A percentile compares a stretch with the other conserved stretches of the same genome.
phyloP scores from a whole-genome alignment of 2,113 vertebrate species.

The Nipponia nippon region DNA sequence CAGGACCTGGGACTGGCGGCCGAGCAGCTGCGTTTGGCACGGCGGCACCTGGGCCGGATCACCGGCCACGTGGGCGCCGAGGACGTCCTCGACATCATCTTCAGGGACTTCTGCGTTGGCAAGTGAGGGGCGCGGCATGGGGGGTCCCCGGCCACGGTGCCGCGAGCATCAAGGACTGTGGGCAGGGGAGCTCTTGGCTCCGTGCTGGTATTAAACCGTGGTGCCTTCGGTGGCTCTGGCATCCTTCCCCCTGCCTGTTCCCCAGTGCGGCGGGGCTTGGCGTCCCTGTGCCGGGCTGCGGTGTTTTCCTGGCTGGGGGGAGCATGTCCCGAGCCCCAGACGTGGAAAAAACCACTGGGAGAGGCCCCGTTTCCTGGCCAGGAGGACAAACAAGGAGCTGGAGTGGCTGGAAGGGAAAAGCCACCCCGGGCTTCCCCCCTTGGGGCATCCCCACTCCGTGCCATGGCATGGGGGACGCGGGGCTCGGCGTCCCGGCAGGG shows the following conservation, averaged over 20 bases:
- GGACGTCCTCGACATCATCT: constrained; percentile 89
- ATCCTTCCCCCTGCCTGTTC: background rate
- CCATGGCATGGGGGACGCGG: fast-evolving
- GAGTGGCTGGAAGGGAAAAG: background rate
- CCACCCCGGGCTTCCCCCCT: background rate
- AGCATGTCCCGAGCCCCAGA: fast-evolving
- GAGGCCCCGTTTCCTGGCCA: background rate
- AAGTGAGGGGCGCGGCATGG: constrained; percentile 66
- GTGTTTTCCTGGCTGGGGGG: background rate
- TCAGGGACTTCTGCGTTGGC: constrained; percentile 93
- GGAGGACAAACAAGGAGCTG: background rate
- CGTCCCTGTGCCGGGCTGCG: fast-evolving
- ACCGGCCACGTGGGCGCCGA: constrained; percentile 83
- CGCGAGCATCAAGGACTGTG: background rate
- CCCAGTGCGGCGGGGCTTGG: background rate
- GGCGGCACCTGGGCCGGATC: constrained; percentile 83
- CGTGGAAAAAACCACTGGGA: background rate
- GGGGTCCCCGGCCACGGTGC: background rate
- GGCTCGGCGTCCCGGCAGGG: fast-evolving
- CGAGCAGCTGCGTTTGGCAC: constrained; percentile 82
- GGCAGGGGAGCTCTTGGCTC: background rate
- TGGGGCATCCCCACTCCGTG: fast-evolving
- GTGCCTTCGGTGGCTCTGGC: background rate
- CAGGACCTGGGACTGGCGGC: constrained; percentile 85
- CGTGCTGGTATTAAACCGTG: background rate